phyloP scores from a whole-genome alignment of 2,888 invertebrate genomes.

The Chamaedrilus cognettii region DNA sequence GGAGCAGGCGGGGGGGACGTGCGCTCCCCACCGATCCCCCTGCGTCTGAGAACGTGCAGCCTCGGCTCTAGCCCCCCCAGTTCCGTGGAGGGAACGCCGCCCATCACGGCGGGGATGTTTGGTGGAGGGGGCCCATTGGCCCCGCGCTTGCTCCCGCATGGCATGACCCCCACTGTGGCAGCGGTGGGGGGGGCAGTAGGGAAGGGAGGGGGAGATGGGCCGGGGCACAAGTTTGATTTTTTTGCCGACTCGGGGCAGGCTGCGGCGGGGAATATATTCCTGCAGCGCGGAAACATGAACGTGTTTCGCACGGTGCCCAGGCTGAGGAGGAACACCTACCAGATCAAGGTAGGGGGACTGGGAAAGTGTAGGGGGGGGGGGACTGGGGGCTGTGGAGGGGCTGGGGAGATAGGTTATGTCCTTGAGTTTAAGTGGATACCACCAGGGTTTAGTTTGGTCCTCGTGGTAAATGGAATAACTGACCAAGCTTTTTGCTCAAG shows the following conservation, averaged over 20 bases:
- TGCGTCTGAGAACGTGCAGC: slow-evolving; percentile 55
- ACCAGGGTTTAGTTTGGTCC: too few species aligned
- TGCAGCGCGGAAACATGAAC: slow-evolving; percentile 89
- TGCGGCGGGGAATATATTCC: slow-evolving; percentile 71
- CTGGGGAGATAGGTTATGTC: too few species aligned
- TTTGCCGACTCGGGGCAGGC: slow-evolving; percentile 76
- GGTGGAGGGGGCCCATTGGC: background rate
- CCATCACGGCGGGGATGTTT: slow-evolving; percentile 56
- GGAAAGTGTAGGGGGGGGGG: too few species aligned
- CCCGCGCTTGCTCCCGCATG: too few species aligned
- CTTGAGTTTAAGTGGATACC: too few species aligned
- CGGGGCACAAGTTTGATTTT: slow-evolving; percentile 65
- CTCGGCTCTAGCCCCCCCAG: slow-evolving; percentile 59
- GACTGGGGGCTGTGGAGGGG: too few species aligned
- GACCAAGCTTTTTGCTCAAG: too few species aligned
- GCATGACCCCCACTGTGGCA: too few species aligned
- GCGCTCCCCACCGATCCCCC: slow-evolving; percentile 33
- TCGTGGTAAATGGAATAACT: too few species aligned
- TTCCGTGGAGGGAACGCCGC: slow-evolving; percentile 65
- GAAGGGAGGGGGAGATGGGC: background rate
- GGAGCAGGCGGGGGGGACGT: slow-evolving; percentile 62
- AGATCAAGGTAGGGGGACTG: slow-evolving; percentile 99
- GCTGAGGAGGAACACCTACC: slow-evolving; percentile 97
- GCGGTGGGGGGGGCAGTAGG: too few species aligned
- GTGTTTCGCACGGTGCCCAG: slow-evolving; percentile 75